These are phyloP conservation scores for Smutsia gigantea DNA, from an alignment of 2,797 vertebrate species.

Conservation along the genomic window DNA sequence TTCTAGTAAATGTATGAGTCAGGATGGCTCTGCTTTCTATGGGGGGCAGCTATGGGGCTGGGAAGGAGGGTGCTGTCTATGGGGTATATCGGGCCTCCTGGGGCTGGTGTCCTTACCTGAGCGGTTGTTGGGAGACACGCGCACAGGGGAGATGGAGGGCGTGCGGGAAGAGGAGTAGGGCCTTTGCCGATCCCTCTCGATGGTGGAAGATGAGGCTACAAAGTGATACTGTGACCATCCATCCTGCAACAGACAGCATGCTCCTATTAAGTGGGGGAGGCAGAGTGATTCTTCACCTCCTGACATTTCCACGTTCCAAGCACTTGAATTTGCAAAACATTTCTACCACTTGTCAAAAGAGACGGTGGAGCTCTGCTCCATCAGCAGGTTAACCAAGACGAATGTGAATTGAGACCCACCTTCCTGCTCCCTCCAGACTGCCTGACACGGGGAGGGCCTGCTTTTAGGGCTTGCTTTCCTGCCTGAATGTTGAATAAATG, in stretches of 20 bases:
- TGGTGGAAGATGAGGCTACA: conserved; percentile 98
- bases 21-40: background rate
- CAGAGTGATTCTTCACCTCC: accelerated
- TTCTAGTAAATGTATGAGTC: accelerated
- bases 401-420: background rate
- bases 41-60: background rate
- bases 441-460: background rate
- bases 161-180: conserved; percentile 98
- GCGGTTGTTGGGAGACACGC: conserved; percentile 98
- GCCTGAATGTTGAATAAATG: background rate
- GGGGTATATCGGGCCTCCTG: background rate
- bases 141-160: conserved; percentile 97
- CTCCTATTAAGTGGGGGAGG: background rate
- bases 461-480: background rate
- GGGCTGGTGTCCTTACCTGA: conserved; percentile 90
- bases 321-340: background rate
- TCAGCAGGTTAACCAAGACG: background rate
- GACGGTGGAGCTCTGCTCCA: background rate
- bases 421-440: background rate
- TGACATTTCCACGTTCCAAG: background rate
- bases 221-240: conserved; percentile 99
- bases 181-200: conserved; percentile 98
- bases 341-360: background rate
- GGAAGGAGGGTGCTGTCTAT: background rate
- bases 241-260: conserved; percentile 88